Percentiles rank a stretch among this genome's conserved stretches.
phyloP scores from a whole-genome alignment of 2,888 invertebrate species.

The Sialis fuliginosa region DNA sequence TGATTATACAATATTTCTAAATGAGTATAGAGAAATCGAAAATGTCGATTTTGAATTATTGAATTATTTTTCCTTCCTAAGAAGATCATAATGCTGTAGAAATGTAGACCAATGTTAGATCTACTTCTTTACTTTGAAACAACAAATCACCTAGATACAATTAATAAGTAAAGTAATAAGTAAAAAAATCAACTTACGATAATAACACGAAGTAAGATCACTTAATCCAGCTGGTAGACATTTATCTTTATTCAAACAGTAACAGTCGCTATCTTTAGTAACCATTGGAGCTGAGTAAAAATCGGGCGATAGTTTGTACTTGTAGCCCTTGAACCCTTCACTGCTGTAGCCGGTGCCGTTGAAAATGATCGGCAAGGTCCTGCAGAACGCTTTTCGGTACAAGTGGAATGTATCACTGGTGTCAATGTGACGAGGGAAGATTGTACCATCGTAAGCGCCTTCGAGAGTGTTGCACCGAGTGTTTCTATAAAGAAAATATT shows the following conservation, averaged over 20 bases:
- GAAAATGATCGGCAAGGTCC: slow-evolving; percentile 39
- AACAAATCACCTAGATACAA: too few relatives aligned
- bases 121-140: too few relatives aligned
- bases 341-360: slow-evolving; percentile 18
- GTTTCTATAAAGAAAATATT: slow-evolving; percentile 21
- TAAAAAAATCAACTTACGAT: slow-evolving; percentile 25
- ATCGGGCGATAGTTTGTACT: slow-evolving; percentile 39
- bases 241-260: slow-evolving; percentile 45
- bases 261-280: slow-evolving; percentile 44
- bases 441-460: slow-evolving; percentile 52
- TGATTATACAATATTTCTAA: too few relatives aligned
- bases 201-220: slow-evolving; percentile 32
- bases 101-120: too few relatives aligned
- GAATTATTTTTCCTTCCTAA: too few relatives aligned
- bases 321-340: slow-evolving; percentile 36
- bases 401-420: slow-evolving; percentile 35
- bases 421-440: slow-evolving; percentile 43
- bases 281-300: slow-evolving; percentile 34
- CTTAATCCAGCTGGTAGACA: slow-evolving; percentile 47
- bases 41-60: too few relatives aligned
- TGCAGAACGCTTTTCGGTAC: slow-evolving; percentile 60
- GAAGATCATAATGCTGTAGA: too few relatives aligned
- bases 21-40: too few relatives aligned
- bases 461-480: slow-evolving; percentile 46
- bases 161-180: too few relatives aligned